phyloP scores from a whole-genome alignment of 1,140 invertebrate species.

The Paraescarpia echinospica region DNA sequence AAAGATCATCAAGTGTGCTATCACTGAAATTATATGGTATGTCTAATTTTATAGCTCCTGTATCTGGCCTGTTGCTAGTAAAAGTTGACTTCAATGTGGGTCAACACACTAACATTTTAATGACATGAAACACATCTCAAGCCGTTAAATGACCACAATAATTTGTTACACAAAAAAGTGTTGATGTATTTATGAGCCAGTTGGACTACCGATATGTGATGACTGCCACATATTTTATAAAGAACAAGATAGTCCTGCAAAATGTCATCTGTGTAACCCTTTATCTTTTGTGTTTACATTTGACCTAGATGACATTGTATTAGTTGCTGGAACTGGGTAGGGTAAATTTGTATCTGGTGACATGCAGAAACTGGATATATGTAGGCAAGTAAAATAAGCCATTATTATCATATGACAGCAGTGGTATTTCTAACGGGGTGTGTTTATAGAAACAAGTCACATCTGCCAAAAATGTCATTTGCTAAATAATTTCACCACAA shows the following conservation, averaged over 20 bases:
- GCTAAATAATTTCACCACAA: too few relatives aligned
- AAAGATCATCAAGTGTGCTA: background rate
- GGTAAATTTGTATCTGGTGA: too few relatives aligned
- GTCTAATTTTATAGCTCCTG: background rate
- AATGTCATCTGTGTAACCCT: background rate
- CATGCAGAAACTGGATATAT: too few relatives aligned
- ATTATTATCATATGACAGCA: too few relatives aligned
- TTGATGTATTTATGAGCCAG: background rate
- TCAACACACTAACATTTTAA: background rate
- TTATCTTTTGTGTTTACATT: background rate
- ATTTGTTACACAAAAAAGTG: background rate
- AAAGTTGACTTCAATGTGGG: background rate
- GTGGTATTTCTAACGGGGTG: too few relatives aligned
- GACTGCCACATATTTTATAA: background rate
- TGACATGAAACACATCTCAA: background rate
- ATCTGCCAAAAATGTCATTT: too few relatives aligned
- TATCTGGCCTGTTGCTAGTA: background rate
- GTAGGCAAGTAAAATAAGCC: too few relatives aligned
- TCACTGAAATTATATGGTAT: background rate
- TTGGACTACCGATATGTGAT: background rate
- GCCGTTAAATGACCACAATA: background rate
- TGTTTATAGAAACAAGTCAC: too few relatives aligned
- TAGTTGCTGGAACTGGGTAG: background rate
- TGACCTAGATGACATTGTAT: background rate
- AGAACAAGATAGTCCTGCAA: too few relatives aligned